Evolutionary conservation across 2,888 invertebrate species (phyloP).

Genomic region (Oscheius sp.): DNA sequence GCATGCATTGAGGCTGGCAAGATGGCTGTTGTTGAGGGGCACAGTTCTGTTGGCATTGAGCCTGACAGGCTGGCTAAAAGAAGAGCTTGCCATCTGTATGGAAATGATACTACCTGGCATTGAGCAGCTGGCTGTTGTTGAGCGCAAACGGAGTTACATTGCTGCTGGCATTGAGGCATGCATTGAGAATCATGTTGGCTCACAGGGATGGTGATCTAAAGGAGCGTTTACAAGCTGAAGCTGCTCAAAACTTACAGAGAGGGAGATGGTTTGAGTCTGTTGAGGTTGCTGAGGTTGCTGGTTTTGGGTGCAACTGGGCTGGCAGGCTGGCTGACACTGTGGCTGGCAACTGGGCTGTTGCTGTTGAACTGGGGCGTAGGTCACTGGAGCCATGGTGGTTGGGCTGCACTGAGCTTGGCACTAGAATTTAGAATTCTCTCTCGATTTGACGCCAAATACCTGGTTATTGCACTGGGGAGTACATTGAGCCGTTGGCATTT

Average conservation of each 20-base stretch:
- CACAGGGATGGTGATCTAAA: conserved; percentile 26
- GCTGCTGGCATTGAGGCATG: conserved; percentile 43
- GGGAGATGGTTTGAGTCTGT: conserved; percentile 30
- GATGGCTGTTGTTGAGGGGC: conserved; percentile 29
- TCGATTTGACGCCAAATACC: conserved; percentile 22
- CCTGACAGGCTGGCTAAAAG: conserved; percentile 31
- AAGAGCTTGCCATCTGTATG: no score
- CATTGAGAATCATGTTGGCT: conserved; percentile 35
- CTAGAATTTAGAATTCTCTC: conserved; percentile 36
- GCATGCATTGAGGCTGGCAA: conserved; percentile 40
- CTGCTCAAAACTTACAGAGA: conserved; percentile 12
- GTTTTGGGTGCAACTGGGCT: conserved; percentile 25
- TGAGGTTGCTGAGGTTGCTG: conserved; percentile 26
- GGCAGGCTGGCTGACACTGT: conserved; percentile 31
- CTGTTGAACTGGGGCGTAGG: conserved; percentile 20
- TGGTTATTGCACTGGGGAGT: conserved; percentile 41
- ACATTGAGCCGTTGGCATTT: conserved; percentile 44
- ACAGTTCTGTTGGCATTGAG: conserved; percentile 31
- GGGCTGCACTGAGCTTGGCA: conserved; percentile 10
- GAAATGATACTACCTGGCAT: no score
- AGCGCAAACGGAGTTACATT: conserved; percentile 36
- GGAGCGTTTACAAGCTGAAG: not conserved
- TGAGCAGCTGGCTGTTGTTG: conserved; percentile 37
- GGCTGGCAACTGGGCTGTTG: conserved; percentile 26
- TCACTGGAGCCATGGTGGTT: conserved; percentile 28